Percentiles rank a stretch among this genome's conserved stretches.
phyloP scores from a whole-genome alignment of 2,888 invertebrate genomes.

The Brachypterus glaber region DNA sequence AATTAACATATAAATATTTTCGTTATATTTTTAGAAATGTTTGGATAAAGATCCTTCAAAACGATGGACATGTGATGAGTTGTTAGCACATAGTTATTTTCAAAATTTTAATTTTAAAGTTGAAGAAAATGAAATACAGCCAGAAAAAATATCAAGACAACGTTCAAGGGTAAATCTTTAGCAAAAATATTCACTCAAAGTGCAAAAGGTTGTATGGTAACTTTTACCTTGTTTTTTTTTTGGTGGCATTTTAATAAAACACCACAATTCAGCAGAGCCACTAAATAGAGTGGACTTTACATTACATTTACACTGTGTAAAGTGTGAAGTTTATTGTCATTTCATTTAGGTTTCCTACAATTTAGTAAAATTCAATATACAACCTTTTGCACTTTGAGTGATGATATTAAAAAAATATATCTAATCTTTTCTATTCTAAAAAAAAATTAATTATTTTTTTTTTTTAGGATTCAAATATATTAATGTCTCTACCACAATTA shows the following conservation, averaged over 20 bases:
- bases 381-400: too few relatives aligned
- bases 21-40: constrained; percentile 64
- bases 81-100: constrained; percentile 85
- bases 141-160: constrained; percentile 49
- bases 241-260: too few relatives aligned
- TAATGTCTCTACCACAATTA: constrained; percentile 59
- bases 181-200: too few relatives aligned
- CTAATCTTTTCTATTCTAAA: constrained; percentile 4
- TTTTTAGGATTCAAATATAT: constrained; percentile 43
- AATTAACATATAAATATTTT: too few relatives aligned
- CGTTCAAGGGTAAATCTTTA: constrained; percentile 51
- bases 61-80: constrained; percentile 85
- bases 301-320: too few relatives aligned
- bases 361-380: too few relatives aligned
- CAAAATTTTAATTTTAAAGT: constrained; percentile 77
- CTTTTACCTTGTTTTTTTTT: too few relatives aligned
- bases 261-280: too few relatives aligned
- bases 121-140: constrained; percentile 57
- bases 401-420: constrained; percentile 5
- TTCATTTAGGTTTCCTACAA: too few relatives aligned
- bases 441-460: constrained; percentile 10
- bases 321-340: too few relatives aligned
- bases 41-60: constrained; percentile 89
- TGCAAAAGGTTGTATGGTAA: too few relatives aligned
- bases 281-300: too few relatives aligned